Conservation (phyloP, 2,888 invertebrate species). For the Himalopsyche tibetana region DNA sequence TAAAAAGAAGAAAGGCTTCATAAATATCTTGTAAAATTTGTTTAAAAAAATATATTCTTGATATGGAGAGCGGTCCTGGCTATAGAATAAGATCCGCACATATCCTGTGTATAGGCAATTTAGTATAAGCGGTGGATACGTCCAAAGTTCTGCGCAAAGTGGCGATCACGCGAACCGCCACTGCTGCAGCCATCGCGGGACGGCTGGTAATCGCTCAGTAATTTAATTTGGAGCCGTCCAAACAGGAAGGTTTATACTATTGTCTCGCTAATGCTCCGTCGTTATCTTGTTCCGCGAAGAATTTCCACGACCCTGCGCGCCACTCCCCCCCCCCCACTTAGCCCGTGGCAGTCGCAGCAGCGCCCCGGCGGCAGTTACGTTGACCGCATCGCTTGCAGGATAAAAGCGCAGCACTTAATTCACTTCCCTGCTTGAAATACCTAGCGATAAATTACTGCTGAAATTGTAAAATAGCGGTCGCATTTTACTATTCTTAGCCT, state of each 20-base stretch:
- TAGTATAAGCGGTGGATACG: neutral
- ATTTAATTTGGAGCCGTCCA: constrained; percentile 60
- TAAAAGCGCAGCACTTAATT: constrained; percentile 55
- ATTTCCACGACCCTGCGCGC: constrained; percentile 33
- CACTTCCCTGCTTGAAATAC: constrained; percentile 47
- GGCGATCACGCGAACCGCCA: neutral
- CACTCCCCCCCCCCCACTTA: neutral
- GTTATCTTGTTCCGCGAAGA: constrained; percentile 57
- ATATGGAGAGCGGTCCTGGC: no score
- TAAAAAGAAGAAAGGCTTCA: no score
- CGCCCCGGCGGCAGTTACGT: constrained; percentile 41
- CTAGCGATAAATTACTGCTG: constrained; percentile 56
- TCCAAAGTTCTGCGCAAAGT: neutral
- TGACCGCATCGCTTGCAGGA: constrained; percentile 53
- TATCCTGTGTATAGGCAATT: no score
- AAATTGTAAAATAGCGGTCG: constrained; percentile 56
- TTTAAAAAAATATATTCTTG: no score
- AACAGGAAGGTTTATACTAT: constrained; percentile 57
- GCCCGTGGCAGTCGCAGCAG: neutral
- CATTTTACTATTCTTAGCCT: constrained; percentile 14
- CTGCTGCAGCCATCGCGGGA: neutral
- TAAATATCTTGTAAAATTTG: no score
- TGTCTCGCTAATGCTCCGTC: constrained; percentile 56
- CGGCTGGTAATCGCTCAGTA: constrained; percentile 42
- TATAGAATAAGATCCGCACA: no score